Percentiles rank a stretch among this genome's conserved stretches.
Conservation (phyloP, 2,888 invertebrate species). For the Drosophila yooni region DNA sequence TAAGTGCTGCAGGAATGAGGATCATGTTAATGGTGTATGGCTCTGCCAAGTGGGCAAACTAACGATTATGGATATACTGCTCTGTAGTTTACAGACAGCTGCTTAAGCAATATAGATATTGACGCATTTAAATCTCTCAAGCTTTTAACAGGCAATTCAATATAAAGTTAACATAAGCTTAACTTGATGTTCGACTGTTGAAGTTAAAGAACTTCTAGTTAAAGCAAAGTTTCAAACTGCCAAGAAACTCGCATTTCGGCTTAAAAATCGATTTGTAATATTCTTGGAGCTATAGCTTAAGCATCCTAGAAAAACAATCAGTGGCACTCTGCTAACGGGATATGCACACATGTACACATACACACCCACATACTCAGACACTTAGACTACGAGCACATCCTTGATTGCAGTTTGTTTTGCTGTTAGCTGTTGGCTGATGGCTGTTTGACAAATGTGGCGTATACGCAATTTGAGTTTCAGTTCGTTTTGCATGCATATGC, state of each 20-base stretch:
- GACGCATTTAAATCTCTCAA: not conserved
- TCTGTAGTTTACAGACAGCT: not conserved
- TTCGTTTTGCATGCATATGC: slow-evolving; percentile 66
- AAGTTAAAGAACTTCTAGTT: not conserved
- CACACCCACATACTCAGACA: not conserved
- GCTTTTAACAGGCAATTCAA: not conserved
- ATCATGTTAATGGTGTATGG: not conserved
- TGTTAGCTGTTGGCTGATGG: slow-evolving; percentile 4
- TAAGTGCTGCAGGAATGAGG: not conserved
- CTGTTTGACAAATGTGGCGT: slow-evolving; percentile 11
- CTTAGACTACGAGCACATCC: not conserved
- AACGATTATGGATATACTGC: not conserved
- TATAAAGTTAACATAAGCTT: not conserved
- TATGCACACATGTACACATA: not conserved
- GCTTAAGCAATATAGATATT: not conserved
- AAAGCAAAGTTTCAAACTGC: not conserved
- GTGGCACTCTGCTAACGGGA: not conserved
- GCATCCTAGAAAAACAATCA: slow-evolving; percentile 22
- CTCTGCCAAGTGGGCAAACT: not conserved
- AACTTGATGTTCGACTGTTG: not conserved
- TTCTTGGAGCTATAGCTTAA: not conserved
- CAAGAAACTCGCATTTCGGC: not conserved
- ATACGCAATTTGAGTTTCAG: slow-evolving; percentile 40
- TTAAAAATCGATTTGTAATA: slow-evolving; percentile 7
- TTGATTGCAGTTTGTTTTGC: slow-evolving; percentile 21